Base-by-base conservation (phyloP, 1,140 invertebrate species). In the Anastrepha ludens region DNA sequence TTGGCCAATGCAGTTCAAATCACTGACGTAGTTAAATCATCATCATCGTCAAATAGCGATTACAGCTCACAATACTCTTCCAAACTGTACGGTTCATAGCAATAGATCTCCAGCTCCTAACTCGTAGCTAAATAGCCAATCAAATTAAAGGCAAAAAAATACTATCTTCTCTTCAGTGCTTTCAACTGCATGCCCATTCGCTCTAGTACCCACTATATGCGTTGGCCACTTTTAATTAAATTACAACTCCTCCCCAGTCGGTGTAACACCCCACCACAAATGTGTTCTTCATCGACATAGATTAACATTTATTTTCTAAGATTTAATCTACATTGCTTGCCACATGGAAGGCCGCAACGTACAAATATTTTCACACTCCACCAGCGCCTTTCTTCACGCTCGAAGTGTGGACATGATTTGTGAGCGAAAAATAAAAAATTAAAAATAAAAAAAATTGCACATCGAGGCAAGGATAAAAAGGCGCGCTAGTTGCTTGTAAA, bases 301-400 rank as follows among this genome's bases (percentile, higher is more conserved):
- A 29, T 81, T 58, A 81, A 55, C n/a, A 20, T 55, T 55, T 17
- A 81, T 81, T 81, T 81, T 50, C 47, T 50, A 8, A 55, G 70
- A 74, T 74, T 29, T 81, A 81, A 81, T 81, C 47, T 15, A 9
- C 3, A 11, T 55, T 81, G 74, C 74, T 2, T 5, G 50, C 47
- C 44, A 9, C 74, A 55, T 55, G 15, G 74, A 55, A 20, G 47
- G 47, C 17, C 55, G 74, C 47, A 81, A 55, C 74, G 55, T 29
- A 55, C 47, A 58, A 55, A 81, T 81, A 74, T 74, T 74, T 74
- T 74, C 70, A 74, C 44, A 74, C 70, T 74, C 70, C 41, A 44
- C 41, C 70, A 74, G 70, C 70, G 4, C 13, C 70, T 74, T 81
- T 81, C 47, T 81, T 81, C 74, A 55, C 47, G 17, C 15, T 58